Percentiles rank a stretch among this genome's conserved stretches.
Evolutionary conservation across 2,113 vertebrate genomes (phyloP).

Genomic region (Microcebus jonahi): DNA sequence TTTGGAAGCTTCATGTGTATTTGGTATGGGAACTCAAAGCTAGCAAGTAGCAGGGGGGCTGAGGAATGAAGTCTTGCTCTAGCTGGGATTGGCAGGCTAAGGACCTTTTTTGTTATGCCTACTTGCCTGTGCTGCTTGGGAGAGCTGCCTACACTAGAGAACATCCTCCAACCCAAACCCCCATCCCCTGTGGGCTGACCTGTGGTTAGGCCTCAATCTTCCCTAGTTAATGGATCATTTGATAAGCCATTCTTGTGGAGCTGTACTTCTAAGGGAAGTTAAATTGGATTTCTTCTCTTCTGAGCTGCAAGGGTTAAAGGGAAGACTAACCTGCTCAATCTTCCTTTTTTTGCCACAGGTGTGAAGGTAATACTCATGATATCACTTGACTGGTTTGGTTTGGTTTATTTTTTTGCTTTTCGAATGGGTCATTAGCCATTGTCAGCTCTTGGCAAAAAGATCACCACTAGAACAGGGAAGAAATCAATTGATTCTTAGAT

Average conservation of each 20-base stretch:
- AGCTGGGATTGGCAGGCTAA: not conserved
- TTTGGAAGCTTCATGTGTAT: not conserved
- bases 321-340: not conserved
- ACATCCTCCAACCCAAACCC: not conserved
- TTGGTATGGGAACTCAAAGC: not conserved
- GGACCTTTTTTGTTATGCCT: not conserved
- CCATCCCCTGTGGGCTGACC: not conserved
- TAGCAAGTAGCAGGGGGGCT: not conserved
- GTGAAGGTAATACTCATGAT: slow-evolving; percentile 24
- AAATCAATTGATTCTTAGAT: slow-evolving; percentile 31
- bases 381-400: not conserved
- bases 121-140: not conserved
- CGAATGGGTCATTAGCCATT: slow-evolving; percentile 11
- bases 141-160: slow-evolving; percentile 22
- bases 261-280: not conserved
- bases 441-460: not conserved
- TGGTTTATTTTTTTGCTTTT: slow-evolving; percentile 40
- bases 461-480: not conserved
- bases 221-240: slow-evolving; percentile 15
- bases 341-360: not conserved
- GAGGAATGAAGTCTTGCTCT: not conserved
- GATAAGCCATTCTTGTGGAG: not conserved
- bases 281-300: slow-evolving; percentile 49
- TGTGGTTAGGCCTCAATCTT: not conserved
- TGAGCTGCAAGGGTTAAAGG: not conserved